Conservation (phyloP, 2,797 vertebrate genomes). For the Phylloscopus collybita region DNA sequence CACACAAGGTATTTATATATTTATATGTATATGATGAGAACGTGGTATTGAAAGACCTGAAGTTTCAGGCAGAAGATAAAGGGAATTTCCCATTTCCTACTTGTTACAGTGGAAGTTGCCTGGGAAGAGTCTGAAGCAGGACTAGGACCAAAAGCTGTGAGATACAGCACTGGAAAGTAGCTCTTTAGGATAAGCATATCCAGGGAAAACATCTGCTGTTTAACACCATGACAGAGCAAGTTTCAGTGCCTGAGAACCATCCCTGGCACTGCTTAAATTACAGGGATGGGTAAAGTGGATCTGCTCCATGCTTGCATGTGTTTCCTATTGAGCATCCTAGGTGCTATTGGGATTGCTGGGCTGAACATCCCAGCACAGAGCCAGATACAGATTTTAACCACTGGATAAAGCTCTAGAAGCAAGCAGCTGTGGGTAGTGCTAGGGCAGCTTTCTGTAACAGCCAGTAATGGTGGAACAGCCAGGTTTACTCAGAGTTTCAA, state of each 20-base stretch:
- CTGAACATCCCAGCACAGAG: neutral
- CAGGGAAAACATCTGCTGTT: neutral
- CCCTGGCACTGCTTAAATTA: neutral
- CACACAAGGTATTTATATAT: constrained; percentile 46
- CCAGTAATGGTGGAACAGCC: neutral
- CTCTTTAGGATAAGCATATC: neutral
- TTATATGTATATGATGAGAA: constrained; percentile 48
- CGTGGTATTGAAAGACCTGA: constrained; percentile 24
- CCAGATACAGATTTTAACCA: neutral
- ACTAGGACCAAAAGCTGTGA: neutral
- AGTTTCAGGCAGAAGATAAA: constrained; percentile 32
- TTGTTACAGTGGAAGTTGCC: constrained; percentile 41
- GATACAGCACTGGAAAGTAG: neutral
- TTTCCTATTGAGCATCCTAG: neutral
- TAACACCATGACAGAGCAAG: neutral
- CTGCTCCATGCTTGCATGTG: neutral
- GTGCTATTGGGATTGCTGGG: neutral
- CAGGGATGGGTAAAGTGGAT: neutral
- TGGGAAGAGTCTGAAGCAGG: neutral
- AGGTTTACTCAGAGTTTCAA: neutral
- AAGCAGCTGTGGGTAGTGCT: neutral
- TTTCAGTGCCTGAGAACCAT: neutral
- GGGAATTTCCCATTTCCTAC: constrained; percentile 65
- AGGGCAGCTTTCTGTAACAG: neutral
- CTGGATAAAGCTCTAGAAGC: neutral